Evolutionary conservation across 2,797 vertebrate genomes (phyloP), one percentile per base, ranked within the genome.

Genomic region (Anabas testudineus): DNA sequence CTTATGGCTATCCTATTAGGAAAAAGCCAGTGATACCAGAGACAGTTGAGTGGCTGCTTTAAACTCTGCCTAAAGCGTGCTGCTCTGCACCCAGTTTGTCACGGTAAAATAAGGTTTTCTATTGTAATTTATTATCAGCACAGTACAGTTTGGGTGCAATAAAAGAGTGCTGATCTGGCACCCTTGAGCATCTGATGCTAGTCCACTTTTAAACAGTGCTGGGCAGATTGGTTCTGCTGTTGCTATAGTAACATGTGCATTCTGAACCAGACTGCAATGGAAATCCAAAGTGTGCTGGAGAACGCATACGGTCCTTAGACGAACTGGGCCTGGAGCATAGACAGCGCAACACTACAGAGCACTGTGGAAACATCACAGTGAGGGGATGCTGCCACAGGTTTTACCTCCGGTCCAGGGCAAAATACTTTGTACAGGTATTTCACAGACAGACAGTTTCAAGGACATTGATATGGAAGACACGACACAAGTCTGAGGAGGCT

Each of bases 51-150:
- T 43, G 24, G 65, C 67, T 81, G 46, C 46, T 78, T 75, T 71
- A 45, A 53, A 55, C 41, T 62, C 45, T 53, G 54, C 61, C 70
- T 65, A 22, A 37, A 80, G 52, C 72, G 36, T 49, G 58, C 67
- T 22, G 53, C 78, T 59, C 59, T 82, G 80, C 80, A 74, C 71
- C 68, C 66, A 60, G 49, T 60, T 68, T 79, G 68, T 73, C 68
- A 71, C 37, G 67, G 68, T 76, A 64, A 83, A 86, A 84, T 66
- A 63, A 79, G 71, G 60, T 61, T 74, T 74, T 60, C 77, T 49
- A 32, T 74, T 86, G 74, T 75, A 53, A 74, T 81, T 83, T 73
- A 77, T 86, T 86, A 84, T 79, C 70, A 71, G 78, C 75, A 62
- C 59, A 43, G 58, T 46, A 54, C 60, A 82, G 71, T 82, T 71